Evolutionary conservation across 2,797 vertebrate species (phyloP), one percentile per base, ranked within the genome.

Genomic region (Brotula barbata): DNA sequence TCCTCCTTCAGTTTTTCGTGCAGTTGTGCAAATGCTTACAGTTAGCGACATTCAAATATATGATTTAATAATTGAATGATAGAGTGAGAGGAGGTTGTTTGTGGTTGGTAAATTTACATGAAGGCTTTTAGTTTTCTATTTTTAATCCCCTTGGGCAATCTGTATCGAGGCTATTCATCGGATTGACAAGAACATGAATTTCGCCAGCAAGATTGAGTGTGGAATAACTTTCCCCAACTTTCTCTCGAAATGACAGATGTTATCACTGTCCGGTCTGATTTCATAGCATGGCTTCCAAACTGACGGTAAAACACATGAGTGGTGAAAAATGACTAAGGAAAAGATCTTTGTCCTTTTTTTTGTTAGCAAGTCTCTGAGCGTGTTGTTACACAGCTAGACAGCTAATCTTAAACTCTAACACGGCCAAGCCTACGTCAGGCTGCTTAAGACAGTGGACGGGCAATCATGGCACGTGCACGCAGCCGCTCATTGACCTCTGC

Each of bases 331-430:
- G 1, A 43, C 10, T 16, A 4, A 39, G 8, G 10, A 28, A 13
- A 28, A 58, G 41, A 61, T n/a, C 37, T 40, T n/a, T n/a, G n/a
- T n/a, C n/a, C n/a, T n/a, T n/a, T n/a, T n/a, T n/a, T n/a, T n/a
- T n/a, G 51, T 65, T 62, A 81, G 59, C 56, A 22, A 39, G 61
- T 21, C 43, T 70, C 46, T 40, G 44, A 59, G 42, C 42, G 25
- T 72, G 57, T 19, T 40, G 42, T 61, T 64, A 51, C 21, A 45
- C 57, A 59, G 46, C 56, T 54, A 56, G 58, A 73, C 57, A 22
- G 71, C 63, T 84, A 71, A 83, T 67, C 78, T 75, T 82, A 83
- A 87, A 60, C 74, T 68, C n/a, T 48, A 59, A 62, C 17, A 25
- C 58, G 73, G 77, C 75, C 71, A 71, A 75, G 50, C 50, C 58